Conservation (phyloP, 2,113 vertebrate genomes). For the Arizona elegans region DNA sequence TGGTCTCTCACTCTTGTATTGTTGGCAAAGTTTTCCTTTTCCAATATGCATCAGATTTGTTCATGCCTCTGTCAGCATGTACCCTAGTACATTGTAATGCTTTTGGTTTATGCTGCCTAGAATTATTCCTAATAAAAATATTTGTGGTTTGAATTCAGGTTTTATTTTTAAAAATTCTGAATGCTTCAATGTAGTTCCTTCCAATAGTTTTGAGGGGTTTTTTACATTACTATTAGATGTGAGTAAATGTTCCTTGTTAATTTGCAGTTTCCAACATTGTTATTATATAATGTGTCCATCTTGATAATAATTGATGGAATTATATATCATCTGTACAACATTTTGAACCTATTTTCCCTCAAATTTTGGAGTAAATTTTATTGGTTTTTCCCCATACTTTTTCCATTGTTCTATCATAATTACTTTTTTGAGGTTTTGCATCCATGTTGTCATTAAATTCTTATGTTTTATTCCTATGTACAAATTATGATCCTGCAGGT, state of each 20-base stretch:
- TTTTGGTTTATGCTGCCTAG: background rate
- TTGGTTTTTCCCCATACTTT: background rate
- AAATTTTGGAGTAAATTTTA: background rate
- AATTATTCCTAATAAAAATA: background rate
- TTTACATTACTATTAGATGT: background rate
- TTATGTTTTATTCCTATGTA: background rate
- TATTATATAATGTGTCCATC: background rate
- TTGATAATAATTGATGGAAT: background rate
- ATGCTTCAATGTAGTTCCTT: background rate
- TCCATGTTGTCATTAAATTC: background rate
- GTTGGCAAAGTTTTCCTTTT: background rate
- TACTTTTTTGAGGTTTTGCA: background rate
- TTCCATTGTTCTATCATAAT: background rate
- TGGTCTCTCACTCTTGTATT: background rate
- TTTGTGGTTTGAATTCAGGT: background rate
- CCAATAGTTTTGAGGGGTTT: background rate
- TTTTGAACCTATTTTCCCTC: background rate
- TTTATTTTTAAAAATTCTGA: background rate
- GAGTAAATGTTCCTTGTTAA: background rate
- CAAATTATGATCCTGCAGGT: background rate
- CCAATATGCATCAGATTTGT: background rate
- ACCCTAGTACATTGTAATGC: background rate
- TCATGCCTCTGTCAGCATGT: background rate
- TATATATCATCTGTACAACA: background rate
- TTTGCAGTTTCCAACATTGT: background rate